Base-by-base conservation (phyloP, 2,113 vertebrate genomes). In the Tachycineta bicolor region DNA sequence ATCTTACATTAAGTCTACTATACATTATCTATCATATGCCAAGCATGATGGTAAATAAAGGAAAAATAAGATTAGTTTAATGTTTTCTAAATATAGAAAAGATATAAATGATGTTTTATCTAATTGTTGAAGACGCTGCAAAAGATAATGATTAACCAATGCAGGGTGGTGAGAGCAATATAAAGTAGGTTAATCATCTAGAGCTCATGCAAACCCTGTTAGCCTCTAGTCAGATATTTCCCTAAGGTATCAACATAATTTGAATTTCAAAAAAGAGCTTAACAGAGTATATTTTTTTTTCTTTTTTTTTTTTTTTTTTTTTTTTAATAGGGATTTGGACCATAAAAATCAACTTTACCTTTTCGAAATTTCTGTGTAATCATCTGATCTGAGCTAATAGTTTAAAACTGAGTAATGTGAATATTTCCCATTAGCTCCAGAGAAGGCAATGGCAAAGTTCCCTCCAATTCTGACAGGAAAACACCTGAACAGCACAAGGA, bases 161-260 rank as follows among this genome's bases (percentile, higher is more conserved):
- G 55, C 68, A 91, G 55, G 34, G 34, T 91, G 76, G 50, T 33
- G 83, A 95, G 43, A 96, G 64, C 70, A 96, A 69, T 75, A 68
- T 59, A 94, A 98, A 95, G 49, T 96, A 94, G 92, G 88, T 95
- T 98, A 94, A 97, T 95, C 86, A 93, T 82, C 77, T 84, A 83
- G 90, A 97, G 68, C 78, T 96, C 81, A 44, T 52, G 22, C 23
- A 78, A 95, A 92, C 84, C 76, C 69, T 96, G 64, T 90, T 87
- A 95, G 71, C 92, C 46, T 93, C 71, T 88, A 43, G 91, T 87
- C 88, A 89, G 91, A 93, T 76, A 83, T 97, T 93, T 59, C 87
- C 74, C 92, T 94, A 50, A 94, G 63, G 87, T 95, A 84, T 91
- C 96, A 95, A 91, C 67, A 94, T 88, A 75, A 95, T 96, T 94